These are phyloP conservation scores for Champsocephalus gunnari DNA, from an alignment of 2,797 vertebrate genomes.

Conservation along the genomic window DNA sequence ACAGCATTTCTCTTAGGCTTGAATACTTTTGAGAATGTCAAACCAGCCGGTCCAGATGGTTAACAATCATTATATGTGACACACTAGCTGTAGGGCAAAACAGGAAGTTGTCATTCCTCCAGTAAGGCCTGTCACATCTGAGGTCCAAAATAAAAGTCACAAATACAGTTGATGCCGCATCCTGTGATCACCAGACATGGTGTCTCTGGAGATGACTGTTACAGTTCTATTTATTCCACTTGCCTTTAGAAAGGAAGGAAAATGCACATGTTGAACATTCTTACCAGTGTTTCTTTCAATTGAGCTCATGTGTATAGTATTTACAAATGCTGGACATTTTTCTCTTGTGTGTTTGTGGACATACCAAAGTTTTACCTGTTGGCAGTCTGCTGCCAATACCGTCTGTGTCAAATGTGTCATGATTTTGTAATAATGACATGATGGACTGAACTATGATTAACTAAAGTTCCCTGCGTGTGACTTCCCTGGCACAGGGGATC, in stretches of 20 bases:
- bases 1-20: conserved; percentile 40
- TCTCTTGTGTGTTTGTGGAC: conserved; percentile 58
- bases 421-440: conserved; percentile 31
- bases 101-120: conserved; percentile 48
- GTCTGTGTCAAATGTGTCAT: conserved; percentile 37
- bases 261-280: conserved; percentile 37
- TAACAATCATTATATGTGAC: conserved; percentile 35
- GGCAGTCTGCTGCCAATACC: conserved; percentile 33
- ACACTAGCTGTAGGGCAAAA: conserved; percentile 24
- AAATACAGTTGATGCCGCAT: conserved; percentile 30
- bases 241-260: conserved; percentile 55
- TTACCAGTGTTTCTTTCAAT: conserved; percentile 50
- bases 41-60: conserved; percentile 53
- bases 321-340: conserved; percentile 83
- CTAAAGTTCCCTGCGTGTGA: conserved; percentile 21
- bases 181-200: conserved; percentile 34
- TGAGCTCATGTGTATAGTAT: conserved; percentile 60
- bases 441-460: conserved; percentile 27
- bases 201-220: conserved; percentile 37
- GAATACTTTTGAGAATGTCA: conserved; percentile 33
- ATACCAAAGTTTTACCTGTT: conserved; percentile 73
- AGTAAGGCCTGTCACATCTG: conserved; percentile 23
- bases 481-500: conserved; percentile 3
- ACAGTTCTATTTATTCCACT: conserved; percentile 73
- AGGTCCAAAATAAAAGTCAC: conserved; percentile 27